Evolutionary conservation across 2,113 vertebrate genomes (phyloP).

Genomic region (Gracilinanus agilis): DNA sequence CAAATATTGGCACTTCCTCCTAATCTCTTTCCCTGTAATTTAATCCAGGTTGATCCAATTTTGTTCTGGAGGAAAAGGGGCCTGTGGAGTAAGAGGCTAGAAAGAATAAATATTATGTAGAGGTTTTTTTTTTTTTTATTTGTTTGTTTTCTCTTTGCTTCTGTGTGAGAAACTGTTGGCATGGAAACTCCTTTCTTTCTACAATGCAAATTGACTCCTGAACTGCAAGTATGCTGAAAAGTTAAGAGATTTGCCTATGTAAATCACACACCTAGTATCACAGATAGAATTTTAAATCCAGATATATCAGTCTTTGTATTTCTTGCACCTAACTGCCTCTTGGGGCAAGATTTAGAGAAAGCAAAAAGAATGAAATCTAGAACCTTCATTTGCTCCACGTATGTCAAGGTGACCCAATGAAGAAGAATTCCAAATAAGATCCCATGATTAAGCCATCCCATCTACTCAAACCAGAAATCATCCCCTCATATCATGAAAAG

Average conservation of each 20-base stretch:
- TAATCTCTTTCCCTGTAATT: not conserved
- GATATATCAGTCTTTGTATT: not conserved
- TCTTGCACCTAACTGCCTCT: not conserved
- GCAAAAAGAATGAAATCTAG: not conserved
- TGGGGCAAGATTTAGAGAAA: not conserved
- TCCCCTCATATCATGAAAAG: not conserved
- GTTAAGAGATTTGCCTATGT: not conserved
- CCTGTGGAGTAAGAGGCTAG: not conserved
- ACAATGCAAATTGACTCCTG: not conserved
- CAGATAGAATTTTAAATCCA: not conserved
- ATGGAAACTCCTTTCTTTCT: not conserved
- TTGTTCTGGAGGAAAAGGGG: not conserved
- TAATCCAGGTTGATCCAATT: not conserved
- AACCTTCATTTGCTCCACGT: not conserved
- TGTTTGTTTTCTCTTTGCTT: not conserved
- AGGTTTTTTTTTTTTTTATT: too few relatives aligned
- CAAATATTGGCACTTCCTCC: not conserved
- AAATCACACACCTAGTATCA: not conserved
- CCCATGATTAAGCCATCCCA: not conserved
- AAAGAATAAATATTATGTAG: not conserved
- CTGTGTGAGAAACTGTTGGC: not conserved
- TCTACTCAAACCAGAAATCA: not conserved
- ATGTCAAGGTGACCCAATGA: not conserved
- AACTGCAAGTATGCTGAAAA: not conserved
- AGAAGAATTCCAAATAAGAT: not conserved